Base-by-base conservation (phyloP, 2,113 vertebrate genomes). In the Zootoca vivipara region DNA sequence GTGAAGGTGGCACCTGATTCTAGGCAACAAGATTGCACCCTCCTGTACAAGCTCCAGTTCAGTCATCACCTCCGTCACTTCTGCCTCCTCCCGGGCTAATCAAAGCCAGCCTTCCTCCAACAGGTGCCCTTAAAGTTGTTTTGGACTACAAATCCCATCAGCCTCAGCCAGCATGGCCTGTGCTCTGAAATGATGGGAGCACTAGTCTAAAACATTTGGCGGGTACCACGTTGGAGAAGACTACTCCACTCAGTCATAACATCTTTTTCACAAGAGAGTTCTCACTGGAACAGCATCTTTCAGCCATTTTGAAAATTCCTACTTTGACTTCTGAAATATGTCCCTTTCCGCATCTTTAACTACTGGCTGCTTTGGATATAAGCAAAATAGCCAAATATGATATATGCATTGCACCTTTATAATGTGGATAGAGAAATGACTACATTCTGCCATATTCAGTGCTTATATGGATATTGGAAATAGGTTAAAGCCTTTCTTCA, bases 381-480 rank as follows among this genome's bases (percentile, higher is more conserved):
- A 82, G 20, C 67, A 83, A 20, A 69, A 18, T 35, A 30, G 24
- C 69, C 16, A 40, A 64, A 64, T 62, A 56, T 74, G 33, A 77
- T 58, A 28, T 52, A 62, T 62, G 6, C 7, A 5, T 40, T 12
- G 28, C 8, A 26, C 20, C 22, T 24, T 62, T 64, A 79, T 80
- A 73, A 33, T 84, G n/a, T 35, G 30, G 82, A 20, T 56, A 56
- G 9, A 72, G 33, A 72, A 70, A 72, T 58, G 46, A 38, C 58
- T 72, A 56, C 1, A 13, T 35, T 58, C 22, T 56, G 28, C 28
- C 12, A 67, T 78, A 62, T 80, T 87, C 52, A 56, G 24, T 75
- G 72, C 74, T 42, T 85, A 80, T 82, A 42, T 90, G 80, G 83
- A 62, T 78, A 40, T 65, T 83, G 33, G 69, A 89, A 90, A 56